Evolutionary conservation across 92 coral and sea anemone species (phyloP), one percentile per base, ranked within the genome.

Genomic region (Epizoanthus illoricatus): DNA sequence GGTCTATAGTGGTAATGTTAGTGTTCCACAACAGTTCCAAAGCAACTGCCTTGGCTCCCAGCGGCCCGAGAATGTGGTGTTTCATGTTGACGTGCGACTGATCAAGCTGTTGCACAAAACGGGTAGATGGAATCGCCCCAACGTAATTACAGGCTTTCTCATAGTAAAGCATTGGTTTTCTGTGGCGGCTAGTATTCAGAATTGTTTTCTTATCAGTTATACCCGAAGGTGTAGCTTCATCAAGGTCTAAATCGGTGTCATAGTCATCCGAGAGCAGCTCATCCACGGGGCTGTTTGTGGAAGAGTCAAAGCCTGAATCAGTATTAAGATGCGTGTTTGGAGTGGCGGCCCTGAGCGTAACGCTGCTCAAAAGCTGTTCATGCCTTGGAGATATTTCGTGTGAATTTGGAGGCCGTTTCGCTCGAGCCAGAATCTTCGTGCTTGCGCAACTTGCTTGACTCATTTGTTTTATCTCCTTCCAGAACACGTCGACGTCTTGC

Each of bases 11-110:
- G 9, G 58, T 57, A 3, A 83, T 83, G 4, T 21, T 83, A 9
- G 59, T 59, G 45, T 83, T 83, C 86, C 86, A 83, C 12, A 83
- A 19, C 86, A 83, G 71, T 72, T 83, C 86, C 67, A 83, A 61
- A 52, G 56, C 56, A 52, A 52, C 56, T 5, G 86, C 79, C 66
- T 83, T 83, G 5, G 80, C 86, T 17, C 86, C 86, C 15, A 5
- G 9, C 16, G 9, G 17, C 2, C 80, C 70, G 7, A 83, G 47
- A 20, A 59, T 70, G 67, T 83, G 67, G 47, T 83, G 86, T 17
- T 42, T 83, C 86, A 83, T 71, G 41, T 23, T 23, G 42, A 72
- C 86, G 3, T 67, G 57, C n/a, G 79, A 21, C 20, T 36, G 86
- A 58, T 71, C 60, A 39, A 83, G 71, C 55, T 83, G 86, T 8